Conservation (phyloP, 1,140 invertebrate species). For the Homarus americanus region DNA sequence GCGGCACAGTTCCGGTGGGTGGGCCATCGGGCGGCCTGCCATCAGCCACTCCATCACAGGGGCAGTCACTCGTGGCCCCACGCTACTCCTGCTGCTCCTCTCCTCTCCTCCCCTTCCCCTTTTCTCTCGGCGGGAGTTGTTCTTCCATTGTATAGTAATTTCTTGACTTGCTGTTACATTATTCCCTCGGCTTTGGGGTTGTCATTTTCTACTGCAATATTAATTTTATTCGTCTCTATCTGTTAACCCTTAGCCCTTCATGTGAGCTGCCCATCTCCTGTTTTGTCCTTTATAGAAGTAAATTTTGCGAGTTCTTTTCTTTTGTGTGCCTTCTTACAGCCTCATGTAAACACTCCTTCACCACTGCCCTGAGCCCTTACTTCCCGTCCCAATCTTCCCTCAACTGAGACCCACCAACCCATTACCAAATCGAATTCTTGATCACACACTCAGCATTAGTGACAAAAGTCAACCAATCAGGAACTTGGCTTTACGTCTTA, state of each 20-base stretch:
- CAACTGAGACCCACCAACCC: not conserved
- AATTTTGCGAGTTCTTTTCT: not conserved
- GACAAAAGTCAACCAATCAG: constrained; percentile 56
- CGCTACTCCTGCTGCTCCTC: not conserved
- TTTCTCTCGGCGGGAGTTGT: not conserved
- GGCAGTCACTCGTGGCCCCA: constrained; percentile 17
- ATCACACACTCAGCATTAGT: constrained; percentile 23
- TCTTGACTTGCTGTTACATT: too few relatives aligned
- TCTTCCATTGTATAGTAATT: not conserved
- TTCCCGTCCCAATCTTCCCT: not conserved
- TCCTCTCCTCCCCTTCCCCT: not conserved
- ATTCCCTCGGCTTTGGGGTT: too few relatives aligned
- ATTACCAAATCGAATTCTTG: constrained; percentile 35
- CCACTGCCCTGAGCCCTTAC: too few relatives aligned
- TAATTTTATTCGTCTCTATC: too few relatives aligned
- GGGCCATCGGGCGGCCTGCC: not conserved
- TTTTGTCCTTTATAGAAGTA: too few relatives aligned
- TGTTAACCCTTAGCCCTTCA: too few relatives aligned
- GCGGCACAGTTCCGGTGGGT: too few relatives aligned
- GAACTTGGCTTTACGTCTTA: constrained; percentile 33
- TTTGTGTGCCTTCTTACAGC: not conserved
- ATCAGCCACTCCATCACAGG: constrained; percentile 21
- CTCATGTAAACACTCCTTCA: not conserved
- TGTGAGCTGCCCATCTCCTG: too few relatives aligned
- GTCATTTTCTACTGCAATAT: too few relatives aligned